These are phyloP conservation scores for Drosophila quinaria DNA, from an alignment of 2,888 invertebrate species.

Conservation along the genomic window DNA sequence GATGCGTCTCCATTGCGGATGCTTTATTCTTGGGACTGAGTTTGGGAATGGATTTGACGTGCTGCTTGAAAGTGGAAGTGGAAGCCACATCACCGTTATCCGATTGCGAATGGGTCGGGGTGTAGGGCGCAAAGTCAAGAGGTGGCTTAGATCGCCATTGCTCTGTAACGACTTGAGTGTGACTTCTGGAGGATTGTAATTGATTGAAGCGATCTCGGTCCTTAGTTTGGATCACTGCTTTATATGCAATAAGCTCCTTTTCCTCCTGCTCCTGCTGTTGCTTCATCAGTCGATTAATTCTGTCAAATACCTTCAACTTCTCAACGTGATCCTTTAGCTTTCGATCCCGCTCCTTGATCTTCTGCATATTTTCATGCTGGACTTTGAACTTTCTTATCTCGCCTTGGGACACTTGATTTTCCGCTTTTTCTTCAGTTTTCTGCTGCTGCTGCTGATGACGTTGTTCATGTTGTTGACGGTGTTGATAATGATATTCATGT, in stretches of 20 bases:
- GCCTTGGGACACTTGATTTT: neutral
- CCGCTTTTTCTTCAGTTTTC: neutral
- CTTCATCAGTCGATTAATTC: slow-evolving; percentile 19
- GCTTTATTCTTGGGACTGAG: neutral
- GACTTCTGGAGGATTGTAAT: neutral
- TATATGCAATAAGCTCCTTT: neutral
- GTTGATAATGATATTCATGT: neutral
- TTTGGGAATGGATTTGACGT: too few relatives aligned
- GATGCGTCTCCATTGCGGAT: neutral
- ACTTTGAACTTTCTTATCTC: neutral
- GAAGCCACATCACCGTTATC: slow-evolving; percentile 3
- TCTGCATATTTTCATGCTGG: slow-evolving; percentile 6
- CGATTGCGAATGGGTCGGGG: neutral
- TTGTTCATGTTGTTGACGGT: neutral
- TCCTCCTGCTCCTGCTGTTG: slow-evolving; percentile 18
- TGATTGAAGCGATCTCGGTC: neutral
- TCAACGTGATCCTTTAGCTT: neutral
- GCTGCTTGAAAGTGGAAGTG: neutral
- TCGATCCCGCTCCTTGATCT: neutral
- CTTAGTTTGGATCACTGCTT: too few relatives aligned
- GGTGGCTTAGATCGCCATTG: neutral
- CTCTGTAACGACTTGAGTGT: neutral
- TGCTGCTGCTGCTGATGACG: neutral
- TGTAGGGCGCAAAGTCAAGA: slow-evolving; percentile 3
- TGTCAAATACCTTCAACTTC: neutral